Evolutionary conservation across 2,888 invertebrate species (phyloP).

Genomic region (Plagodis pulveraria): DNA sequence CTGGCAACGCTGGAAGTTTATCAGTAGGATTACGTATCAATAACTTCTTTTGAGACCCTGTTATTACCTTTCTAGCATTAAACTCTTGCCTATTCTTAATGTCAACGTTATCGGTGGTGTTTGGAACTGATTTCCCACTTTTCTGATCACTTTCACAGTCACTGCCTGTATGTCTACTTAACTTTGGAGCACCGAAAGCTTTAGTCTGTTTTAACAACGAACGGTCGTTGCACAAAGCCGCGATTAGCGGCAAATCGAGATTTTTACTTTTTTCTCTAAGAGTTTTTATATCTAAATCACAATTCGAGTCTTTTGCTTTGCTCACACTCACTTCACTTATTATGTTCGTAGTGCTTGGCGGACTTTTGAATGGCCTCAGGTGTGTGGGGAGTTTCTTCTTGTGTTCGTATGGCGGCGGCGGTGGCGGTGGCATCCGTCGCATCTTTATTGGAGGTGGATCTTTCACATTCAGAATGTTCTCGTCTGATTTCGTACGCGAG

Average conservation of each 20-base stretch:
- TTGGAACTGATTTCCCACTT: slow-evolving; percentile 72
- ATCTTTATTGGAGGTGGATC: slow-evolving; percentile 80
- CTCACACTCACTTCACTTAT: slow-evolving; percentile 61
- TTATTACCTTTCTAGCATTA: slow-evolving; percentile 87
- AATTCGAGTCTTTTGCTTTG: slow-evolving; percentile 74
- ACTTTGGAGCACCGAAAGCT: slow-evolving; percentile 92
- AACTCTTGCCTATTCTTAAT: slow-evolving; percentile 74
- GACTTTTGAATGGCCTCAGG: slow-evolving; percentile 60
- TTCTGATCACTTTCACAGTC: slow-evolving; percentile 78
- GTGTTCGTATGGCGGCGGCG: slow-evolving; percentile 81
- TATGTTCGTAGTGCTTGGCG: slow-evolving; percentile 49
- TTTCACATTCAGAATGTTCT: slow-evolving; percentile 89
- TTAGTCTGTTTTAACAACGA: slow-evolving; percentile 95
- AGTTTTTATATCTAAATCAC: slow-evolving; percentile 90
- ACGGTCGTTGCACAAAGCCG: slow-evolving; percentile 96
- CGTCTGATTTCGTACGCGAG: slow-evolving; percentile 91
- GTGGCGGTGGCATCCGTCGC: slow-evolving; percentile 83
- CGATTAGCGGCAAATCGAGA: slow-evolving; percentile 95
- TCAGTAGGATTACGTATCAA: slow-evolving; percentile 90
- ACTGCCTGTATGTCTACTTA: slow-evolving; percentile 67
- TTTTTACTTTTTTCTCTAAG: slow-evolving; percentile 95
- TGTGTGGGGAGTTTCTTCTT: slow-evolving; percentile 85
- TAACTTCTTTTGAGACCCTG: slow-evolving; percentile 84
- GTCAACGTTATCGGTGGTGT: slow-evolving; percentile 77
- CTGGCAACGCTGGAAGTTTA: slow-evolving; percentile 88